Percentiles rank a stretch among this genome's conserved stretches.
phyloP scores from a whole-genome alignment of 1,140 invertebrate species.

The Psix sp. region DNA sequence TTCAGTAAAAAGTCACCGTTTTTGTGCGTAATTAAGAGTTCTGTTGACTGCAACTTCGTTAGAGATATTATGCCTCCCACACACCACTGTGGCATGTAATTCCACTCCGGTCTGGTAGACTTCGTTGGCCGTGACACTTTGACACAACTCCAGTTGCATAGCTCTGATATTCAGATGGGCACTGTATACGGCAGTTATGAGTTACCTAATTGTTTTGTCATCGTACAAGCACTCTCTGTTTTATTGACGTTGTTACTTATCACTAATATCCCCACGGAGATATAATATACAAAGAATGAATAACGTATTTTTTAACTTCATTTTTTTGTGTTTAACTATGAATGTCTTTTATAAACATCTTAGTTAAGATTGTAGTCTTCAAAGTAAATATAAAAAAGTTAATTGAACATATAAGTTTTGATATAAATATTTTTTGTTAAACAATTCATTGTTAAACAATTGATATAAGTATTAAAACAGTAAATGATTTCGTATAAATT shows the following conservation, averaged over 20 bases:
- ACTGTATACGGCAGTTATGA: constrained; percentile 73
- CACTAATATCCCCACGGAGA: constrained; percentile 7
- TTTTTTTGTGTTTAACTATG: too few species aligned
- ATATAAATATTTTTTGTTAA: too few species aligned
- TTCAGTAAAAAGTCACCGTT: background rate
- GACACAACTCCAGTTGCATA: constrained; percentile 68
- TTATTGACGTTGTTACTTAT: constrained; percentile 47
- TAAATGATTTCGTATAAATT: too few species aligned
- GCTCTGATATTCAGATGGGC: constrained; percentile 61
- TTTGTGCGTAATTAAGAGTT: too few species aligned
- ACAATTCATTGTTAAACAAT: too few species aligned
- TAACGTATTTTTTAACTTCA: too few species aligned
- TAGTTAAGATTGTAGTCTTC: too few species aligned
- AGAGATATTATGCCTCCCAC: constrained; percentile 66
- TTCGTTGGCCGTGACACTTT: constrained; percentile 75
- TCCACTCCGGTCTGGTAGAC: constrained; percentile 73
- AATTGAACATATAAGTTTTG: too few species aligned
- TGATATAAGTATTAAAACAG: too few species aligned
- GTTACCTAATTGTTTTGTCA: constrained; percentile 76
- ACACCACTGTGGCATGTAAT: constrained; percentile 65
- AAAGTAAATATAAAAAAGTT: too few species aligned
- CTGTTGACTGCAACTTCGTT: constrained; percentile 56
- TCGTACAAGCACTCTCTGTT: constrained; percentile 62
- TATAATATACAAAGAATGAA: too few species aligned
- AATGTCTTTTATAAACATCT: too few species aligned